Conservation (phyloP, 1,140 invertebrate species). For the Ceratina calcarata region DNA sequence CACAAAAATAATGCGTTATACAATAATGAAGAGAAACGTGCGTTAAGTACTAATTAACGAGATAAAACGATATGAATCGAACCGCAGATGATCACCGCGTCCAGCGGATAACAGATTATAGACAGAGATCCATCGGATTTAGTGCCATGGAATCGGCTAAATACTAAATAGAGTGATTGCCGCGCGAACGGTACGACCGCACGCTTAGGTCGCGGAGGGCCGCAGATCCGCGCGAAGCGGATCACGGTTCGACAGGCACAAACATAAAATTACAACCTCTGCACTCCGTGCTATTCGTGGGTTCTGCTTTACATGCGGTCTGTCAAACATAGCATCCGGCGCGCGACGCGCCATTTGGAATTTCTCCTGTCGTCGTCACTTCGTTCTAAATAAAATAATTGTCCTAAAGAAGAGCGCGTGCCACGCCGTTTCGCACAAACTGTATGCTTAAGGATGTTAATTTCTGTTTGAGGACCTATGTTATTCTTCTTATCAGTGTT, state of each 20-base stretch:
- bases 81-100: too few relatives aligned
- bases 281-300: conserved; percentile 32
- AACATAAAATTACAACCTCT: conserved; percentile 55
- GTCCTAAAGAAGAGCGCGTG: too few relatives aligned
- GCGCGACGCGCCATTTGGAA: neutral
- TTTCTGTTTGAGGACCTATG: too few relatives aligned
- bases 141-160: neutral
- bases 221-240: conserved; percentile 12
- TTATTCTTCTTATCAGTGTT: too few relatives aligned
- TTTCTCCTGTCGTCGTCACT: neutral
- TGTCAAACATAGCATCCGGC: conserved; percentile 64
- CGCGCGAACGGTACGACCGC: conserved; percentile 3
- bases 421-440: too few relatives aligned
- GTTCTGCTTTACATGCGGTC: conserved; percentile 66
- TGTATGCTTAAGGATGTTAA: too few relatives aligned
- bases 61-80: too few relatives aligned
- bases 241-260: conserved; percentile 49
- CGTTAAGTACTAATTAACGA: too few relatives aligned
- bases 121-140: neutral
- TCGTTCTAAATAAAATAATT: too few relatives aligned
- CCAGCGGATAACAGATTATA: neutral
- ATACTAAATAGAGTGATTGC: conserved; percentile 17
- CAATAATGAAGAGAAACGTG: too few relatives aligned
- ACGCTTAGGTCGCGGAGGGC: conserved; percentile 6
- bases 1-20: too few relatives aligned